Evolutionary conservation across 2,113 vertebrate genomes (phyloP).

Genomic region (Corythornis madagascariensis): DNA sequence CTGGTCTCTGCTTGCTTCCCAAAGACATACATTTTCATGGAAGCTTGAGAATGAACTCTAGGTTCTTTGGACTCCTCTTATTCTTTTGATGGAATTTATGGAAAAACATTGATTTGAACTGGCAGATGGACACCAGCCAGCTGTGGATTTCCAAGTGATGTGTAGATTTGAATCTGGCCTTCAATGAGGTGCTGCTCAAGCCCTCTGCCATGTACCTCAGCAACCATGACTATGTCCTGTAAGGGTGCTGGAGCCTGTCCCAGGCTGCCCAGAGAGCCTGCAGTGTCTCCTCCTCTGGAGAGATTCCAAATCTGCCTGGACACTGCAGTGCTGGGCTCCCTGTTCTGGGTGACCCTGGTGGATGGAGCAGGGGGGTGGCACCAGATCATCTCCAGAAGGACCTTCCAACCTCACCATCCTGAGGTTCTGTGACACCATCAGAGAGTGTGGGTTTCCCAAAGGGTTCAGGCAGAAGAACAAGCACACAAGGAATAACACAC

Average conservation of each 20-base stretch:
- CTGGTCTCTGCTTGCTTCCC: background rate
- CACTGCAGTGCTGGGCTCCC: background rate
- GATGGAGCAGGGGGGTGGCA: background rate
- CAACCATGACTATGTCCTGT: too few relatives aligned
- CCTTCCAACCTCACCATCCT: background rate
- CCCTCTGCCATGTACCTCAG: background rate
- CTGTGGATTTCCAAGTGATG: background rate
- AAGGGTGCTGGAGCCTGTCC: too few relatives aligned
- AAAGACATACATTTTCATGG: background rate
- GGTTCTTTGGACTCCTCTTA: background rate
- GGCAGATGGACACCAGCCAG: background rate
- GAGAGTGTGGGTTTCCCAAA: background rate
- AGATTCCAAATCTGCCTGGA: background rate
- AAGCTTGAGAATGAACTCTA: background rate
- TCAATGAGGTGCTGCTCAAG: background rate
- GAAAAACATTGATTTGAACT: fast-evolving
- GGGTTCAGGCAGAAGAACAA: background rate
- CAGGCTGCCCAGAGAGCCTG: too few relatives aligned
- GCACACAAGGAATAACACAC: background rate
- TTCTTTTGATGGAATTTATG: too few relatives aligned
- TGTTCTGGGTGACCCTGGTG: background rate
- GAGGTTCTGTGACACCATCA: background rate
- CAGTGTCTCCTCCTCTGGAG: too few relatives aligned
- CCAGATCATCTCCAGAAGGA: background rate
- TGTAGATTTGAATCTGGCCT: too few relatives aligned